phyloP scores from a whole-genome alignment of 35 echinoderm and acorn worm species.

The Lytechinus pictus region DNA sequence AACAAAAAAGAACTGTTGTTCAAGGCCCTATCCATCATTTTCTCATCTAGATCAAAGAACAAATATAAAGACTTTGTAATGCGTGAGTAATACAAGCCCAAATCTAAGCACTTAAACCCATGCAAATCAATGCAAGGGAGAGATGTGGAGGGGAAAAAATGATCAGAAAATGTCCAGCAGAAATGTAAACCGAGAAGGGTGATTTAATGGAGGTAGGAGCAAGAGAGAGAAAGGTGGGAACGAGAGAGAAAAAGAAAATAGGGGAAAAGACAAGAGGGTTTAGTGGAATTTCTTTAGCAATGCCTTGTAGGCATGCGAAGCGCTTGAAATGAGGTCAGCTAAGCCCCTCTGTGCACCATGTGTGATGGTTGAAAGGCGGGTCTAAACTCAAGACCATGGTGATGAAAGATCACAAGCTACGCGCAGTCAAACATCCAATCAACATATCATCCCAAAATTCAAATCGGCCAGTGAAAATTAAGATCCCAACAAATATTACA shows the following conservation, averaged over 20 bases:
- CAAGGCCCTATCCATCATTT: slow-evolving; percentile 34
- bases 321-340: slow-evolving; percentile 47
- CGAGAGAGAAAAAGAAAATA: background rate
- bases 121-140: slow-evolving; percentile 49
- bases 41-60: slow-evolving; percentile 49
- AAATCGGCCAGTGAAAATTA: background rate
- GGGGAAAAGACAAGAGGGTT: slow-evolving; percentile 44
- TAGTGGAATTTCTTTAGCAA: slow-evolving; percentile 39
- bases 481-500: background rate
- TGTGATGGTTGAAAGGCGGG: slow-evolving; percentile 35
- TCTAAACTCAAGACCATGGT: background rate
- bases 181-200: slow-evolving; percentile 40
- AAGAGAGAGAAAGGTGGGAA: background rate
- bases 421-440: background rate
- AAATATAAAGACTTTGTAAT: slow-evolving; percentile 51
- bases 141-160: background rate
- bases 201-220: slow-evolving; percentile 33
- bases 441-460: background rate
- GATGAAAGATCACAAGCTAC: slow-evolving; percentile 22
- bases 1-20: slow-evolving; percentile 38
- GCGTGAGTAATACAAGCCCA: slow-evolving; percentile 36
- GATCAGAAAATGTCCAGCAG: slow-evolving; percentile 33
- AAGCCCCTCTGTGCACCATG: slow-evolving; percentile 46
- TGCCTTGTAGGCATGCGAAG: slow-evolving; percentile 38
- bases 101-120: slow-evolving; percentile 50